A percentile compares a stretch with the other conserved stretches of the same genome.
Conservation (phyloP, 2,888 invertebrate species). For the Hydropsyche betteni region DNA sequence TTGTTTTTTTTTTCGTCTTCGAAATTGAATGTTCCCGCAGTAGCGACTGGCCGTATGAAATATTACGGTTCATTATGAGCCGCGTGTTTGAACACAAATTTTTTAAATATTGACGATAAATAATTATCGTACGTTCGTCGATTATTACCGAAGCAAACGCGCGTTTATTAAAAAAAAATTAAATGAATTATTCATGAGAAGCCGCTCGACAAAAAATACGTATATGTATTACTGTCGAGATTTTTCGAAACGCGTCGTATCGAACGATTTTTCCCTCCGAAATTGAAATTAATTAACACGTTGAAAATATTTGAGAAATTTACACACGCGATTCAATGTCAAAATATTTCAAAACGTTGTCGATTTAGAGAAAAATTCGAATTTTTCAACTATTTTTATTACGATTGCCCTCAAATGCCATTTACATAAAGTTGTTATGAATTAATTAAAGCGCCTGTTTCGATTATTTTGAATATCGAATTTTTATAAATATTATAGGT, state of each 20-base stretch:
- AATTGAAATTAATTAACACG: conserved; percentile 19
- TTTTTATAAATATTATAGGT: no score
- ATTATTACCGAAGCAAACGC: conserved; percentile 5
- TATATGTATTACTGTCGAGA: background rate
- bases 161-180: background rate
- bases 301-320: conserved; percentile 2
- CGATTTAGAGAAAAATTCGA: no score
- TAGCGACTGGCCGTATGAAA: conserved; percentile 23
- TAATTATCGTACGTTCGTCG: conserved; percentile 20
- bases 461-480: no score
- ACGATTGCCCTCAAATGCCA: no score
- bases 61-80: conserved; percentile 22
- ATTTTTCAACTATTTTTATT: no score
- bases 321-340: no score
- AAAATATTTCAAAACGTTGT: no score
- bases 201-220: background rate
- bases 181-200: conserved; percentile 15
- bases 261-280: conserved; percentile 22
- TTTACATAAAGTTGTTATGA: no score
- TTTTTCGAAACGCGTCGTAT: conserved; percentile 2
- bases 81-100: conserved; percentile 24
- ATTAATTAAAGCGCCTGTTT: no score
- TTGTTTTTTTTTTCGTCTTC: conserved; percentile 1
- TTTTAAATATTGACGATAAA: conserved; percentile 27
- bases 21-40: conserved; percentile 18